These are phyloP conservation scores for Deroptyus accipitrinus DNA, from an alignment of 2,113 vertebrate genomes.

Conservation along the genomic window DNA sequence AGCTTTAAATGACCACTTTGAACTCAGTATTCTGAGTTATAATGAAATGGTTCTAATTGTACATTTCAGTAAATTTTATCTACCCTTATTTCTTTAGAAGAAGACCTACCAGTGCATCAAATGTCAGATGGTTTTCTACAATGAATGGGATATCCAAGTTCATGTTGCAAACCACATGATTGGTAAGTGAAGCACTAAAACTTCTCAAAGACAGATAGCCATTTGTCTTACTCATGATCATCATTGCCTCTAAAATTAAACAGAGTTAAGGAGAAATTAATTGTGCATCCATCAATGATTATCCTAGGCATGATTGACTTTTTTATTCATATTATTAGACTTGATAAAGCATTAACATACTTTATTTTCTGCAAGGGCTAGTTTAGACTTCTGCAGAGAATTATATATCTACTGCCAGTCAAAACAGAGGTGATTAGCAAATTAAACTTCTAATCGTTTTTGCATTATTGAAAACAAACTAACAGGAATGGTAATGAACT, in stretches of 20 bases:
- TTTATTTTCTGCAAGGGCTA: conserved; percentile 83
- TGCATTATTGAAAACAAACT: conserved; percentile 83
- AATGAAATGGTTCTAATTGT: neutral
- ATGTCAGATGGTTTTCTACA: conserved; percentile 99
- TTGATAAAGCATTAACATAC: conserved; percentile 73
- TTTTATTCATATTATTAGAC: conserved; percentile 75
- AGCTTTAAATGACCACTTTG: conserved; percentile 7
- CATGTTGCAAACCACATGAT: conserved; percentile 99
- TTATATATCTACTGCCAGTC: conserved; percentile 78
- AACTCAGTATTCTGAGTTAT: neutral
- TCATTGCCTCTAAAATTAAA: conserved; percentile 76
- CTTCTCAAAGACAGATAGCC: conserved; percentile 56
- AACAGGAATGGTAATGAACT: conserved; percentile 84
- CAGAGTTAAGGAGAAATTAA: conserved; percentile 78
- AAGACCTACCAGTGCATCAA: conserved; percentile 99
- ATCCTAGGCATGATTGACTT: conserved; percentile 75
- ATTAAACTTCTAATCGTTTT: conserved; percentile 84
- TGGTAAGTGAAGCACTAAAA: conserved; percentile 84
- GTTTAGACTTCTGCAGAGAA: conserved; percentile 82
- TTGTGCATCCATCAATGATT: conserved; percentile 75
- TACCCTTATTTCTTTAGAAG: conserved; percentile 85
- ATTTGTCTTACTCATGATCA: conserved; percentile 65
- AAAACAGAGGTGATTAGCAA: conserved; percentile 84
- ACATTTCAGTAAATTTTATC: conserved; percentile 68
- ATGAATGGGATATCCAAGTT: conserved; percentile 99